Evolutionary conservation across 2,888 invertebrate species (phyloP), one percentile per base, ranked within the genome.

Genomic region (Callosobruchus maculatus): DNA sequence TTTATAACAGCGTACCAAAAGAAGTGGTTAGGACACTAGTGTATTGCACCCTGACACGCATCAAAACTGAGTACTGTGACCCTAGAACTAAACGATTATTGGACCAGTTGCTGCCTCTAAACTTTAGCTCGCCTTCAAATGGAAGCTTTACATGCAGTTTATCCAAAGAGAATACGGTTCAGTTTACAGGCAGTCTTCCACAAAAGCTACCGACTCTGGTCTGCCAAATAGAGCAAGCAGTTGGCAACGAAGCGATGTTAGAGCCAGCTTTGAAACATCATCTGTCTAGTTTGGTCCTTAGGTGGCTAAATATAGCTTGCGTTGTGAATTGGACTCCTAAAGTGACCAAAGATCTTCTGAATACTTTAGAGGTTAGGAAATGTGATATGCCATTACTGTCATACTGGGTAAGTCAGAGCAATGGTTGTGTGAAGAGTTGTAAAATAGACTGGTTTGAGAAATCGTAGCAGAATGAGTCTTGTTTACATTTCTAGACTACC

Each of bases 301-400:
- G 93, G 85, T 95, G 95, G 94, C 89, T 92, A 74, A 94, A 93
- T 93, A 93, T 88, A 85, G 89, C 87, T 21, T 80, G 82, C 74
- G 82, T 82, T 49, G 71, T 86, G 9, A 78, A 80, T 77, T 83
- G 84, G 83, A 78, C 81, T 3, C 77, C 80, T n/a, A 78, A 79
- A 22, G 68, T 72, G 13, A 80, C 73, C 76, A 73, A 75, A 7
- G 70, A 75, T 74, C 80, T 74, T 77, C 90, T 80, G 75, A 80
- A 73, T 77, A 91, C 79, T 84, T 93, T 70, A 90, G 91, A 80
- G 89, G 88, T 93, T 0, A 90, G 91, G 77, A 88, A 88, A 67
- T 90, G 91, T 78, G 93, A 93, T 85, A 90, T 92, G 81, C 85
- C 87, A 20, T 79, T 91, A 21, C 81, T 91, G 21, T 88, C 88